These are phyloP conservation scores for Dromococcyx pavoninus DNA, from an alignment of 2,797 vertebrate species.

Conservation along the genomic window DNA sequence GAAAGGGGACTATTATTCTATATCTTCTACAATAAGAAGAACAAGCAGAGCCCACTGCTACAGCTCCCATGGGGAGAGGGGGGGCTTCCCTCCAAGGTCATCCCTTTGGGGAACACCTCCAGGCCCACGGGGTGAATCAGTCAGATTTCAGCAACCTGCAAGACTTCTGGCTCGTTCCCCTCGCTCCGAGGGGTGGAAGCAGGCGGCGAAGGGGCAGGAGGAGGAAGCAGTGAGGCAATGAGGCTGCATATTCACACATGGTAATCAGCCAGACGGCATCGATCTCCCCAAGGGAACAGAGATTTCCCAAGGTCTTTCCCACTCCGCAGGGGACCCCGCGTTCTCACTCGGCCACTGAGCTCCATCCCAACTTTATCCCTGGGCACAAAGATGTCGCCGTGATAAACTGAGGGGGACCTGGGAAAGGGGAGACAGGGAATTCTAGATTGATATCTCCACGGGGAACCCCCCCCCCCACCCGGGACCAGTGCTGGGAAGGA, in stretches of 20 bases:
- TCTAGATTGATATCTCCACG: too few species aligned
- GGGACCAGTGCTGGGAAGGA: slow-evolving; percentile 39
- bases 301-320: slow-evolving; percentile 33
- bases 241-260: not conserved
- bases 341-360: not conserved
- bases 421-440: not conserved
- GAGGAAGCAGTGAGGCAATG: not conserved
- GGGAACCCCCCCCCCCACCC: too few species aligned
- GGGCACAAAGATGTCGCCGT: not conserved
- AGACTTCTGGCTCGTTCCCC: too few species aligned
- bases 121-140: too few species aligned
- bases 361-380: not conserved
- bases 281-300: not conserved
- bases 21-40: not conserved
- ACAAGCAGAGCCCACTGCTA: too few species aligned
- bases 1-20: too few species aligned
- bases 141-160: too few species aligned
- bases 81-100: not conserved
- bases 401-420: not conserved
- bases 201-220: not conserved
- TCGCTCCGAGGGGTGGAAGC: not conserved
- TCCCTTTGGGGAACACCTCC: too few species aligned
- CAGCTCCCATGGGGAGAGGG: not conserved
- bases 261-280: not conserved
- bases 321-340: not conserved